Evolutionary conservation across 2,797 vertebrate genomes (phyloP), one percentile per base, ranked within the genome.

Genomic region (Sandelia bainsii): DNA sequence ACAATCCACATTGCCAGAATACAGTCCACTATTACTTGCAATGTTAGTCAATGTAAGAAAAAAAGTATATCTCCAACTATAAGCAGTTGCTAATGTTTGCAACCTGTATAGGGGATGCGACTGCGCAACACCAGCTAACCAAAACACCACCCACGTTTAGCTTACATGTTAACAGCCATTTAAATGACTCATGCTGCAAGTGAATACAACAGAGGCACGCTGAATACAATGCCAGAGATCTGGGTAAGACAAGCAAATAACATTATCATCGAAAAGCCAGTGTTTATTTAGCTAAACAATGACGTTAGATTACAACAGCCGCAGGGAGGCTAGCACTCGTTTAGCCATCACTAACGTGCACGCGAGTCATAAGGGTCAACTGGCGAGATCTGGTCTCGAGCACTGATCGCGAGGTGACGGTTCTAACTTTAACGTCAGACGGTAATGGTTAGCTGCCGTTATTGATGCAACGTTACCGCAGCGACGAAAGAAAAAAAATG

Each of bases 81-180:
- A 6, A 42, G 6, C 19, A 25, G 25, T 48, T 11, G 34, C 50
- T 16, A 27, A 52, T 12, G 34, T 42, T 25, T 1, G 29, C 70
- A 44, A 58, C 56, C 56, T 53, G 74, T 8, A 37, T 11, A 1
- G 0, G 10, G 19, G 37, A 7, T 6, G 22, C 20, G 61, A 42
- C 64, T 49, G 23, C 63, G 39, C 49, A 65, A 20, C 64, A 19
- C n/a, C 40, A 37, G 62, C 79, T 68, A 68, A 53, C 61, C 3
- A 9, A 20, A 64, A 37, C 52, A 45, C 51, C 51, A 49, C 63
- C 51, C 62, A 23, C 56, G 37, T 56, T 46, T 37, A 67, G 16
- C 39, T 19, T 0, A 9, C 5, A 11, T 12, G 5, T 16, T 46
- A n/a, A 6, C 1, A 50, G 5, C 7, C 10, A 9, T 22, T 27